These are phyloP conservation scores for Listrodromus nycthemerus DNA, from an alignment of 2,888 invertebrate species.

Conservation along the genomic window DNA sequence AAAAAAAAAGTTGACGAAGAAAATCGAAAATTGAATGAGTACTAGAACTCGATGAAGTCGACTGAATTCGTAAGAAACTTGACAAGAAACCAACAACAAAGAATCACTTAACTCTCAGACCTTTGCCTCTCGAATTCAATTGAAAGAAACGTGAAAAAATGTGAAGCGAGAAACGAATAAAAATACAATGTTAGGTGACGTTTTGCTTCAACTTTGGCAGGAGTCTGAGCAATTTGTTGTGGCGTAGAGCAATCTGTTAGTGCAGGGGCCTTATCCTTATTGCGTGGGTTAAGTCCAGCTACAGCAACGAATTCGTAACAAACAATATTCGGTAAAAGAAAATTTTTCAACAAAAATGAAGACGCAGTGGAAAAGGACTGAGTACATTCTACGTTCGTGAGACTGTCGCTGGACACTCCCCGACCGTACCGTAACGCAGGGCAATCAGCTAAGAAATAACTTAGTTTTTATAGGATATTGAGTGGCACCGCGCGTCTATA, in stretches of 20 bases:
- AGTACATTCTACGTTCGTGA: constrained; percentile 28
- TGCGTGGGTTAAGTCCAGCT: constrained; percentile 77
- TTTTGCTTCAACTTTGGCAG: constrained; percentile 62
- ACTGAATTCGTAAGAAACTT: constrained; percentile 33
- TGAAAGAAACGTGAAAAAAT: constrained; percentile 6
- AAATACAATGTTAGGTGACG: constrained; percentile 48
- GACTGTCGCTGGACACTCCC: constrained; percentile 72
- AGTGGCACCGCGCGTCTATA: constrained; percentile 77
- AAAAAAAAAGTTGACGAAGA: constrained; percentile 26
- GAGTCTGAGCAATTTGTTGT: constrained; percentile 76
- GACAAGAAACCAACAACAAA: background rate
- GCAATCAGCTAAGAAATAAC: constrained; percentile 84
- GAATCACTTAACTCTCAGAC: constrained; percentile 17
- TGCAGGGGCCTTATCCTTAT: constrained; percentile 85
- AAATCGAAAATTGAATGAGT: constrained; percentile 2
- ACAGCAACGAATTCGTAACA: constrained; percentile 51
- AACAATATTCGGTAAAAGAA: constrained; percentile 22
- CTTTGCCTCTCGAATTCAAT: constrained; percentile 51
- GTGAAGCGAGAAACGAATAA: constrained; percentile 27
- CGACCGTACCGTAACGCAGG: constrained; percentile 83
- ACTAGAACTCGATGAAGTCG: constrained; percentile 40
- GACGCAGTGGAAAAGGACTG: background rate
- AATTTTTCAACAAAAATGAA: background rate
- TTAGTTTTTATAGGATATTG: constrained; percentile 85
- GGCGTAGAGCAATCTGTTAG: constrained; percentile 84